Percentiles rank a stretch among this genome's conserved stretches.
Evolutionary conservation across 2,888 invertebrate genomes (phyloP).

Genomic region (Steinernema scapterisci): DNA sequence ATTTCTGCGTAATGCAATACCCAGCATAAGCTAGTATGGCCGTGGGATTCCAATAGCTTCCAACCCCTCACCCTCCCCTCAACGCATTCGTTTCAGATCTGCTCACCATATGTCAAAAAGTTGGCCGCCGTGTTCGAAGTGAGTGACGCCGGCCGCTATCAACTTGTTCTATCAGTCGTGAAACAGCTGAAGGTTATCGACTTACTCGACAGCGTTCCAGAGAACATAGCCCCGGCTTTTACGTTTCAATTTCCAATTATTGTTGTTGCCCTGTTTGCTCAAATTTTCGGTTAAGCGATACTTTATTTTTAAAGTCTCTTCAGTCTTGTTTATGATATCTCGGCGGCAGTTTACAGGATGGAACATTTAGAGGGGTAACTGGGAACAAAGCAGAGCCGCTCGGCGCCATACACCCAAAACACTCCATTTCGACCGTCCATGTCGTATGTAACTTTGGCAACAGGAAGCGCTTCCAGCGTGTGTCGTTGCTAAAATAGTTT

Average conservation of each 20-base stretch:
- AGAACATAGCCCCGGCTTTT: background rate
- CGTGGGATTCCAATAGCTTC: too few species aligned
- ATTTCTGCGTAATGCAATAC: too few species aligned
- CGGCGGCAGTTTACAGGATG: constrained; percentile 41
- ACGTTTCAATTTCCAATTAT: background rate
- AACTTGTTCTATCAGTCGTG: constrained; percentile 61
- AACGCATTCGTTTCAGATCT: constrained; percentile 48
- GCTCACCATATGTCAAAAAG: constrained; percentile 57
- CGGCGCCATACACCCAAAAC: constrained; percentile 67
- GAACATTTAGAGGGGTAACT: constrained; percentile 65
- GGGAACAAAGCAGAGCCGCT: constrained; percentile 64
- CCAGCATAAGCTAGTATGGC: too few species aligned
- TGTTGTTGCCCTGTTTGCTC: constrained; percentile 10
- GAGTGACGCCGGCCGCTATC: constrained; percentile 58
- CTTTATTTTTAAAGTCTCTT: background rate
- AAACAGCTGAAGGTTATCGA: constrained; percentile 57
- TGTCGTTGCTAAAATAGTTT: constrained; percentile 64
- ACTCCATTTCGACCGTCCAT: constrained; percentile 56
- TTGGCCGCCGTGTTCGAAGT: constrained; percentile 55
- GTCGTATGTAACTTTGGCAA: constrained; percentile 60
- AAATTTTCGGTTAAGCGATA: background rate
- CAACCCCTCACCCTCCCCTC: background rate
- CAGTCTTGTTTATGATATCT: background rate
- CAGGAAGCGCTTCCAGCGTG: constrained; percentile 58
- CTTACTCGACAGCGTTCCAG: constrained; percentile 48